phyloP scores from a whole-genome alignment of 2,888 invertebrate genomes.

The Calliphora vomitoria region DNA sequence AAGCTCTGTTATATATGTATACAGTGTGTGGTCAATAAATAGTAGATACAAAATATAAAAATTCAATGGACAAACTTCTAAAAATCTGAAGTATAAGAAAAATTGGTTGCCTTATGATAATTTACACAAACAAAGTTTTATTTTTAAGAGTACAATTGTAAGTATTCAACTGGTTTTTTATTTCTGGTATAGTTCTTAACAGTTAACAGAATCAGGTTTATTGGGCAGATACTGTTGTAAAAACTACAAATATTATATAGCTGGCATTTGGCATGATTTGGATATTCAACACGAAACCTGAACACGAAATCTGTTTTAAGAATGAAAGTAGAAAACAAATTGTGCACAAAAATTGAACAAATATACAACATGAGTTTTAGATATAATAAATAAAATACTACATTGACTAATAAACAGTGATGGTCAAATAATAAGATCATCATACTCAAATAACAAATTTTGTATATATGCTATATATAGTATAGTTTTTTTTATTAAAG shows the following conservation, averaged over 20 bases:
- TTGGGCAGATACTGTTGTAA: neutral
- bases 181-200: no score
- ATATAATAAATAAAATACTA: neutral
- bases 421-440: neutral
- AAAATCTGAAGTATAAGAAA: neutral
- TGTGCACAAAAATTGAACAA: neutral
- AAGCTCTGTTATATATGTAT: neutral
- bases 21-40: slow-evolving; percentile 26
- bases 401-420: neutral
- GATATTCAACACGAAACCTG: neutral
- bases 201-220: no score
- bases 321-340: neutral
- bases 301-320: slow-evolving; percentile 1
- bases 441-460: no score
- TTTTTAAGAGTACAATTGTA: no score
- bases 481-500: no score
- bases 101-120: no score
- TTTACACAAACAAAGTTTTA: no score
- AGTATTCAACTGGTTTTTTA: no score
- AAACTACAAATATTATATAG: neutral
- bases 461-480: no score
- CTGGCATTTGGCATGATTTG: neutral
- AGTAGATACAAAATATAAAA: neutral
- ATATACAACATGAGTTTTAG: slow-evolving; percentile 14
- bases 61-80: neutral